A percentile compares a stretch with the other conserved stretches of the same genome.
Conservation (phyloP, 2,113 vertebrate species). For the Ameiurus melas region DNA sequence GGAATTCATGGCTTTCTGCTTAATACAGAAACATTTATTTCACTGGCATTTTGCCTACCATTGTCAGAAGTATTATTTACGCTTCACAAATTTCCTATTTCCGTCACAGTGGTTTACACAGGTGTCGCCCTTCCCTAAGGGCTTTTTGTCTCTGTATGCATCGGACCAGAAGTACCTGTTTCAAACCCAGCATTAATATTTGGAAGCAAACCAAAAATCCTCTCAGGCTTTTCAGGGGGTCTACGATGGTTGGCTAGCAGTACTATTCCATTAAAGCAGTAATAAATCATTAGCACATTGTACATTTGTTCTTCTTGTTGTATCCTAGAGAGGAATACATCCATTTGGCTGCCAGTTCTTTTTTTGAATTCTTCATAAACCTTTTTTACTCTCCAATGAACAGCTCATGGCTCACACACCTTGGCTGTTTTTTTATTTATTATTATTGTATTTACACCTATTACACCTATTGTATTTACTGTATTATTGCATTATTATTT, state of each 20-base stretch:
- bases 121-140: background rate
- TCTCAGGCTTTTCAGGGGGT: conserved; percentile 23
- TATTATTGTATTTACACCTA: background rate
- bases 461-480: too few relatives aligned
- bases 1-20: background rate
- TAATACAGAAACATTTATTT: background rate
- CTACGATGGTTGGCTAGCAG: background rate
- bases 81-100: background rate
- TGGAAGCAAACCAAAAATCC: conserved; percentile 34
- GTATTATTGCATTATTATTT: background rate
- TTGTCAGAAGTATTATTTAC: background rate
- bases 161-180: background rate
- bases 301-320: background rate
- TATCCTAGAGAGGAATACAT: background rate
- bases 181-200: conserved; percentile 14
- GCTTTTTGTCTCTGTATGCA: conserved; percentile 5
- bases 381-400: conserved; percentile 5
- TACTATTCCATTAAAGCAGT: background rate
- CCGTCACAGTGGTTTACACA: conserved; percentile 13
- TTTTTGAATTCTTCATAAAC: background rate
- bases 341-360: background rate
- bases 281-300: conserved; percentile 23
- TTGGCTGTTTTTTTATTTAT: background rate
- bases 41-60: background rate
- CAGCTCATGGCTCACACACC: background rate